Base-by-base conservation (phyloP, 2,113 vertebrate genomes). In the Camarhynchus parvulus region DNA sequence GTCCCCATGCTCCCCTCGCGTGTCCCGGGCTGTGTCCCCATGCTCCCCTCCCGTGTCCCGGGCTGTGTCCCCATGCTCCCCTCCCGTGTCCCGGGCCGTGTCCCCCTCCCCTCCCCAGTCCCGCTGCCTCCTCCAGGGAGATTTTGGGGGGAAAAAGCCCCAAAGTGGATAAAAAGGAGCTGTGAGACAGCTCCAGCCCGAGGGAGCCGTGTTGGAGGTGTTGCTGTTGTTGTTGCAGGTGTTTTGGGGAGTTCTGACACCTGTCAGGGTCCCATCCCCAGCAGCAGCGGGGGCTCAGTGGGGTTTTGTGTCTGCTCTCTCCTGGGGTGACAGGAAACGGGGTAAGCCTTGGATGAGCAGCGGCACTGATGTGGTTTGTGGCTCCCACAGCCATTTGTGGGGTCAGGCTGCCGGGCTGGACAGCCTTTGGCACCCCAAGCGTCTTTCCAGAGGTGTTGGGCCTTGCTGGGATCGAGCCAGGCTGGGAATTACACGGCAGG, bases 51-150 rank as follows among this genome's bases (percentile, higher is more conserved):
- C 21, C 37, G 37, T 39, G 37, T 39, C 37, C 62, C 25, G 33
- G 37, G 31, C 37, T 7, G 25, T 53, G 37, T 14, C 28, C 59
- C 18, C n/a, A 49, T 24, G 12, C 13, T 49, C 27, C 50, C 25
- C 50, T 25, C 49, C 49, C 10, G 27, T 44, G 61, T 5, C 31
- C 41, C 11, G 13, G 47, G 33, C 47, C 16, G 35, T 42, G 35
- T 28, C 59, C 37, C 25, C 49, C 20, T 49, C n/a, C 33, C 49
- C 81, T 39, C 22, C 22, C 31, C 5, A 28, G 42, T 33, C 49
- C 81, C 0, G 0, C 28, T 28, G 39, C 53, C 31, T 25, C 7
- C 42, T 67, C 27, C 0, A 0, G 2, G 39, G 33, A 6, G 41
- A 21, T 25, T 79, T 28, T 20, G 3, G 33, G 4, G 30, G 7